Conservation (phyloP, 2,797 vertebrate species). For the Mus spretus region DNA sequence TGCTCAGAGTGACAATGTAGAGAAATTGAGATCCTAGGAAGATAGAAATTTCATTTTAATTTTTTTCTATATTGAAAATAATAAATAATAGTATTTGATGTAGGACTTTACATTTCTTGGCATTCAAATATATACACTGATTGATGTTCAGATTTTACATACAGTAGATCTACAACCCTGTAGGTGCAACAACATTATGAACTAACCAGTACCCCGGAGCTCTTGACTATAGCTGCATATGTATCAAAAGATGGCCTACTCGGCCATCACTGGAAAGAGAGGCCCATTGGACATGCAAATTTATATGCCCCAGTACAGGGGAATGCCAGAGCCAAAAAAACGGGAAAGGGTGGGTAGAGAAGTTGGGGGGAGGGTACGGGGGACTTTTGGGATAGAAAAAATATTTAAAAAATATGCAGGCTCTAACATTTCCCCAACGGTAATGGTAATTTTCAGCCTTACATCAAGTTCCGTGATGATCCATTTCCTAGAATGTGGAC, state of each 20-base stretch:
- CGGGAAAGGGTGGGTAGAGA: too few relatives aligned
- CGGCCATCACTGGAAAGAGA: too few relatives aligned
- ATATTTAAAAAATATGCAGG: background rate
- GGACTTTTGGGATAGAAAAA: too few relatives aligned
- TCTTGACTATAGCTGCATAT: too few relatives aligned
- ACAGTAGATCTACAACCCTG: background rate
- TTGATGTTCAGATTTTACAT: background rate
- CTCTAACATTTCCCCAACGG: background rate
- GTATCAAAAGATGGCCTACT: too few relatives aligned
- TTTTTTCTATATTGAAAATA: background rate
- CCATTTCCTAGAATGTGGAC: background rate
- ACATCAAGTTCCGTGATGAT: background rate
- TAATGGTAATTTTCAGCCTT: rapidly evolving
- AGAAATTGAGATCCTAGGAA: background rate
- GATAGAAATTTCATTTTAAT: background rate
- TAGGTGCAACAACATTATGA: too few relatives aligned
- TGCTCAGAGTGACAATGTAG: background rate
- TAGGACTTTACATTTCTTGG: background rate
- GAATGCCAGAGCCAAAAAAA: too few relatives aligned
- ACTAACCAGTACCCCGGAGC: too few relatives aligned
- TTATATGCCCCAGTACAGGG: too few relatives aligned
- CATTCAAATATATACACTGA: background rate
- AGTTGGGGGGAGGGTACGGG: too few relatives aligned
- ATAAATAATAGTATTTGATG: background rate
- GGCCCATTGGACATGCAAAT: too few relatives aligned